phyloP scores from a whole-genome alignment of 2,888 invertebrate species.

The Pollenia labialis region DNA sequence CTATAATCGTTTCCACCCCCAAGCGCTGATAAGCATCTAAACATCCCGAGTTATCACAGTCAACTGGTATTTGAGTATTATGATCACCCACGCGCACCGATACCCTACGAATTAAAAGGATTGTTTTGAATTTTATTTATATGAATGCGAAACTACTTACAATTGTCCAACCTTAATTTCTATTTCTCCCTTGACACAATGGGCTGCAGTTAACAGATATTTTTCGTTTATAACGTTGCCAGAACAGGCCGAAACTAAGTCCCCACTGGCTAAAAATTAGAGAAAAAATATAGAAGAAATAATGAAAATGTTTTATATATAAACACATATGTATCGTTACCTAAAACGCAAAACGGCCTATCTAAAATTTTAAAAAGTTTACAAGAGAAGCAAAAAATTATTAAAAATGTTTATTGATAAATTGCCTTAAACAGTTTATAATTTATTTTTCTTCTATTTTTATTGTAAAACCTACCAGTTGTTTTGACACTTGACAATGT shows the following conservation, averaged over 20 bases:
- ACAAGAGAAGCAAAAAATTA: no score
- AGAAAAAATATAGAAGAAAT: neutral
- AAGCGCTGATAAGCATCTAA: slow-evolving; percentile 86
- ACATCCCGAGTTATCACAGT: slow-evolving; percentile 81
- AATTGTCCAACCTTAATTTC: slow-evolving; percentile 84
- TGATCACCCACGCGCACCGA: slow-evolving; percentile 79
- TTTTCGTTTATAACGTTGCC: slow-evolving; percentile 77
- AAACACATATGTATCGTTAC: no score
- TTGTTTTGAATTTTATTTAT: neutral
- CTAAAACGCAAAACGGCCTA: no score
- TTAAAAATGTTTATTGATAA: no score
- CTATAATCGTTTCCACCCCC: slow-evolving; percentile 86
- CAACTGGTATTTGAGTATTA: slow-evolving; percentile 74
- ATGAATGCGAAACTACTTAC: slow-evolving; percentile 82
- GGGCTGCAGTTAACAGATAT: slow-evolving; percentile 86
- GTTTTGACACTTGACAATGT: no score
- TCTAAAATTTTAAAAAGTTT: no score
- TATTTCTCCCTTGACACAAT: slow-evolving; percentile 85
- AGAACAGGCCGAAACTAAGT: slow-evolving; percentile 68
- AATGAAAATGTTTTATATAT: neutral
- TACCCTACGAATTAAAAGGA: slow-evolving; percentile 67
- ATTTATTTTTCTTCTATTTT: no score
- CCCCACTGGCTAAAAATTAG: slow-evolving; percentile 45
- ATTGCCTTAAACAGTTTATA: no score
- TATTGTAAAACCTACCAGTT: no score